Conservation (phyloP, 2,888 invertebrate genomes). For the Digitonthophagus gazella region DNA sequence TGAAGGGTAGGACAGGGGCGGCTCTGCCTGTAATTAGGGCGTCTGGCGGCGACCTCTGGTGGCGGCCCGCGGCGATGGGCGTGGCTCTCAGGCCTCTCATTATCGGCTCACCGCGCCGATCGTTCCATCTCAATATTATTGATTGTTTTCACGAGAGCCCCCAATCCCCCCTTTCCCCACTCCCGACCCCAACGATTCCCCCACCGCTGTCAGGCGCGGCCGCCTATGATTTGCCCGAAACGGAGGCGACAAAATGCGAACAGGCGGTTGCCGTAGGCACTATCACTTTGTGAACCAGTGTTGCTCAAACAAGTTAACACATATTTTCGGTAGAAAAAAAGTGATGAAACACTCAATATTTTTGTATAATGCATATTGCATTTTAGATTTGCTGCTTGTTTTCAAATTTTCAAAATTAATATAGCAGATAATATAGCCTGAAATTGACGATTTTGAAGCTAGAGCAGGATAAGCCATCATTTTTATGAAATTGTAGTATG, state of each 20-base stretch:
- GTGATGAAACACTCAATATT: too few relatives aligned
- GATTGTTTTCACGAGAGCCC: constrained; percentile 56
- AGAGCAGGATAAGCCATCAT: too few relatives aligned
- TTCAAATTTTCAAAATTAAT: too few relatives aligned
- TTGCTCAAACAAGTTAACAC: not conserved
- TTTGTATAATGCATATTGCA: too few relatives aligned
- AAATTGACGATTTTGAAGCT: too few relatives aligned
- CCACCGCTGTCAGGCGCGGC: not conserved
- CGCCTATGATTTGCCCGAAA: constrained; percentile 7
- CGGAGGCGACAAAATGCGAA: constrained; percentile 16
- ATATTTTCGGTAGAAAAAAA: too few relatives aligned
- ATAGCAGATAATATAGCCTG: too few relatives aligned
- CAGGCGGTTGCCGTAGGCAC: not conserved
- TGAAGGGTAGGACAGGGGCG: constrained; percentile 25
- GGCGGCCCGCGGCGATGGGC: constrained; percentile 52
- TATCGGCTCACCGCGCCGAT: constrained; percentile 55
- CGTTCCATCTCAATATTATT: constrained; percentile 54
- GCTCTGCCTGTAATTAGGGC: constrained; percentile 44
- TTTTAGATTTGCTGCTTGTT: too few relatives aligned
- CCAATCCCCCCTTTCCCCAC: constrained; percentile 27
- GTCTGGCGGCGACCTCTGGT: constrained; percentile 35
- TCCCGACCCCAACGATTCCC: not conserved
- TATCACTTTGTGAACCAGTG: not conserved
- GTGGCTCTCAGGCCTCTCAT: constrained; percentile 56
- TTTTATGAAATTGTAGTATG: too few relatives aligned